Percentiles rank a stretch among this genome's conserved stretches.
Conservation (phyloP, 2,797 vertebrate species). For the Rousettus madagascariensis region DNA sequence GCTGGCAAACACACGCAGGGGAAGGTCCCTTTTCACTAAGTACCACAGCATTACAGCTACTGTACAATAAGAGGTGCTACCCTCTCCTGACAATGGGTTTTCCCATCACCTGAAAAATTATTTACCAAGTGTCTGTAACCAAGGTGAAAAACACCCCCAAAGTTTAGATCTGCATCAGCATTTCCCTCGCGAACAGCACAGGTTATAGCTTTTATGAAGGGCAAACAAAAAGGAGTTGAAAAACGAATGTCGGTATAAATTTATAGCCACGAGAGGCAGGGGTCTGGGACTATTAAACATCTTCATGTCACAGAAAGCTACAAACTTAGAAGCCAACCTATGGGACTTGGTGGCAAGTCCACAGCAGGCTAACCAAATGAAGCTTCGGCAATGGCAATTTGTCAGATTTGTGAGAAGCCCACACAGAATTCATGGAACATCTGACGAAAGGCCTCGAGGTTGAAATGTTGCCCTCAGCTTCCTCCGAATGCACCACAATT, state of each 20-base stretch:
- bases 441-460: neutral
- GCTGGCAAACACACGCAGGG: neutral
- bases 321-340: neutral
- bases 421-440: neutral
- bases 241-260: neutral
- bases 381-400: neutral
- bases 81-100: slow-evolving; percentile 8
- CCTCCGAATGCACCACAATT: neutral
- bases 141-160: slow-evolving; percentile 40
- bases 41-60: neutral
- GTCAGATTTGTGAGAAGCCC: neutral
- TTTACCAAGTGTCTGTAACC: neutral
- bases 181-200: neutral
- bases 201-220: neutral
- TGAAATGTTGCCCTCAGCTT: neutral
- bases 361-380: neutral
- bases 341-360: neutral
- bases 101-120: neutral
- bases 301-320: neutral
- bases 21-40: neutral
- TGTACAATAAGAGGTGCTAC: neutral
- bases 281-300: neutral
- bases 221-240: neutral
- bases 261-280: neutral
- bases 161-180: slow-evolving; percentile 55